Conservation (phyloP, 2,797 vertebrate genomes). For the Toxotes lorentzi region DNA sequence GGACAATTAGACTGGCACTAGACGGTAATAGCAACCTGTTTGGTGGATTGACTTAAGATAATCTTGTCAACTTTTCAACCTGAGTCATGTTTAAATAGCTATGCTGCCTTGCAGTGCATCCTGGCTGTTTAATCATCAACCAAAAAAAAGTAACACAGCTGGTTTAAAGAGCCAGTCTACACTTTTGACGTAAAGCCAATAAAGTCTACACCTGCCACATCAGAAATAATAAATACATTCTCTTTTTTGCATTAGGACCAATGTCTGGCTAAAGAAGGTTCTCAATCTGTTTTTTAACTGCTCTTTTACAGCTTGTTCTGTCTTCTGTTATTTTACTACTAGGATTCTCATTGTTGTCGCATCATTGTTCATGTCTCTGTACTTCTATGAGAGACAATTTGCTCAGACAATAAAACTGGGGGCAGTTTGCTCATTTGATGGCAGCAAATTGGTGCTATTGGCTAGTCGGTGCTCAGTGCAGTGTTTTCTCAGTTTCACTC, state of each 20-base stretch:
- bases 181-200: not conserved
- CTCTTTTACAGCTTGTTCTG: not conserved
- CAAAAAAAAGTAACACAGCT: not conserved
- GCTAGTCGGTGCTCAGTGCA: not conserved
- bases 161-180: not conserved
- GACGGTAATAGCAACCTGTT: not conserved
- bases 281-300: not conserved
- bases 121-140: constrained; percentile 30
- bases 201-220: not conserved
- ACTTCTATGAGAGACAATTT: not conserved
- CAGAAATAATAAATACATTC: not conserved
- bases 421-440: not conserved
- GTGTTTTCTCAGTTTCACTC: constrained; percentile 31
- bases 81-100: not conserved
- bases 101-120: not conserved
- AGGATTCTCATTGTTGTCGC: not conserved
- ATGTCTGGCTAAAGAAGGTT: not conserved
- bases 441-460: not conserved
- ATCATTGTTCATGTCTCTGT: not conserved
- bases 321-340: no score
- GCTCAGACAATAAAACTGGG: not conserved
- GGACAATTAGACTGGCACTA: not conserved
- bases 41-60: not conserved
- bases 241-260: no score
- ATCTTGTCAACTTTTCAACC: not conserved